phyloP scores from a whole-genome alignment of 30 jellyfish, hydroid and myxozoan species.

The Pseudorhiza aurosa region DNA sequence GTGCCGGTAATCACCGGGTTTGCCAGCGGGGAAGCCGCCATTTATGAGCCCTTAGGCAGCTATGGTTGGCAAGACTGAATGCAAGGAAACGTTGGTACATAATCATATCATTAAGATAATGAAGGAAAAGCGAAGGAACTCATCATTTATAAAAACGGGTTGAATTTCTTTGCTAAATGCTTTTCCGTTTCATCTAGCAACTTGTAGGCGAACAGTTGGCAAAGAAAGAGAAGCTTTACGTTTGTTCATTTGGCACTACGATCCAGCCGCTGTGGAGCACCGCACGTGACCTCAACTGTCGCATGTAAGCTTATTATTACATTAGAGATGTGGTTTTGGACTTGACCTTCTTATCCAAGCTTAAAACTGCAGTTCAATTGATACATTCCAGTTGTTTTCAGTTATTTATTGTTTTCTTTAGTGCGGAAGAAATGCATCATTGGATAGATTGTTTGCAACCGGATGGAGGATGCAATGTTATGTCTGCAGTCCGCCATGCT shows the following conservation, averaged over 20 bases:
- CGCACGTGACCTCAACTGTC: slow-evolving; percentile 54
- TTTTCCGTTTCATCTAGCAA: slow-evolving; percentile 27
- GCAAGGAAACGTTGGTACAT: too few relatives aligned
- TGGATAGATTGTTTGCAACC: slow-evolving; percentile 80
- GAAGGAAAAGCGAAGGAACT: too few relatives aligned
- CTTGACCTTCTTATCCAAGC: too few relatives aligned
- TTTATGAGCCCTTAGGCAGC: too few relatives aligned
- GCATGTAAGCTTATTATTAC: slow-evolving; percentile 45
- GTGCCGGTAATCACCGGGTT: too few relatives aligned
- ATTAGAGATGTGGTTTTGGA: background rate
- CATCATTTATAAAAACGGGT: too few relatives aligned
- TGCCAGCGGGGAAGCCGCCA: too few relatives aligned
- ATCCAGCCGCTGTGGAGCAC: slow-evolving; percentile 72
- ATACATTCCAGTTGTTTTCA: too few relatives aligned
- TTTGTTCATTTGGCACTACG: slow-evolving; percentile 62
- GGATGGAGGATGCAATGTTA: slow-evolving; percentile 81
- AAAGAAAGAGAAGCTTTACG: slow-evolving; percentile 43
- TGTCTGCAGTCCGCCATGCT: slow-evolving; percentile 64
- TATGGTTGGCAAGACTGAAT: too few relatives aligned
- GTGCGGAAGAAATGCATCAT: slow-evolving; percentile 55
- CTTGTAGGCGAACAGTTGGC: slow-evolving; percentile 69
- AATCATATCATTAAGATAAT: too few relatives aligned
- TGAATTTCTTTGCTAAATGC: too few relatives aligned
- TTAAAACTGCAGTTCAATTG: too few relatives aligned
- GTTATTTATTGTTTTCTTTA: background rate